Base-by-base conservation (phyloP, 2,888 invertebrate genomes). In the Alloplasta piceator region DNA sequence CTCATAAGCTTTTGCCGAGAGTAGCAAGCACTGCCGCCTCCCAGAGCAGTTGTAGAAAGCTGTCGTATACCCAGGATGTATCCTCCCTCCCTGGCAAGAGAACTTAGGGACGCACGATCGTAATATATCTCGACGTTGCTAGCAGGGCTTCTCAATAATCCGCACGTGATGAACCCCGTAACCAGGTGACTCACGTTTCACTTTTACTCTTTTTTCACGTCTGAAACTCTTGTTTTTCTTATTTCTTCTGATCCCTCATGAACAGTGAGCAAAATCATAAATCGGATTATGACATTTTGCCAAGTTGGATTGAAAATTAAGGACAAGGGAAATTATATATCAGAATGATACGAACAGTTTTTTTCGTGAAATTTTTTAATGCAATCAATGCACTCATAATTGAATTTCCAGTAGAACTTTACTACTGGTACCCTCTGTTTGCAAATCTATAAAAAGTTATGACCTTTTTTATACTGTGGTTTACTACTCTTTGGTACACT, bases 1-100 rank as follows among this genome's bases (percentile, higher is more conserved):
- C 80, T 81, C 80, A 73, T 73, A 73, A 77, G 73, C 80, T 64
- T 60, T 77, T 14, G 77, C 73, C 39, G 64, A 81, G 80, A 76
- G 76, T 46, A 76, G 76, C 67, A 68, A 60, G 26, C 56, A 16
- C 46, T 12, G 36, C 60, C 58, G 70, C 39, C 16, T 48, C 63
- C 48, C 38, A 68, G 64, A 72, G 71, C 78, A 80, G 63, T 73
- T 80, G 68, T 60, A 72, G 71, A 78, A 78, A 78, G 39, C 71
- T 66, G 71, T 67, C 67, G 58, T 73, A 77, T 70, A 26, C 68
- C 41, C 73, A 26, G 39, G 60, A 70, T 70, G 80, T 81, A 81
- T 81, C 26, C 26, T 26, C 26, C 26, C 26, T 26, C 26, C 26
- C 26, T 26, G 26, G 68, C 16, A 66, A 39, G 60, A 56, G 55